Percentiles rank a stretch among this genome's conserved stretches.
phyloP scores from a whole-genome alignment of 2,797 vertebrate genomes.

The Mallotus villosus region DNA sequence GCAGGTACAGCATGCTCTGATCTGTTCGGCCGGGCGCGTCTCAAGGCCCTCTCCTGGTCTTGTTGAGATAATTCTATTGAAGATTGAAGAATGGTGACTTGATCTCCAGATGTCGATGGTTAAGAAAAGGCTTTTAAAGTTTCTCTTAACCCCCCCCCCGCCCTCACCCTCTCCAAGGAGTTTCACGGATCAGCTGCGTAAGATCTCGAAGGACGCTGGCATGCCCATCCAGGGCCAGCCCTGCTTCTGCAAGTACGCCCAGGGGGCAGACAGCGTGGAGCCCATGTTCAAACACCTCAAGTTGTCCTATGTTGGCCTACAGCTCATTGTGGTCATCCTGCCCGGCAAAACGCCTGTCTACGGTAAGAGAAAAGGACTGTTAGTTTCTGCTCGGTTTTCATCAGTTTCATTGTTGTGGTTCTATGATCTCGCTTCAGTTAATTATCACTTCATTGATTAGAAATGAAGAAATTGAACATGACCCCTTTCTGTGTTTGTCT shows the following conservation, averaged over 20 bases:
- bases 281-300: constrained; percentile 99
- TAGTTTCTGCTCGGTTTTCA: background rate
- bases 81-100: too few species aligned
- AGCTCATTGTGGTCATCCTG: constrained; percentile 98
- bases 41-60: too few species aligned
- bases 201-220: constrained; percentile 98
- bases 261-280: constrained; percentile 98
- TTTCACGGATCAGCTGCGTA: constrained; percentile 96
- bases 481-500: background rate
- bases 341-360: constrained; percentile 97
- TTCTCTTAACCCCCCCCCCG: background rate
- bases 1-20: background rate
- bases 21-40: too few species aligned
- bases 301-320: constrained; percentile 96
- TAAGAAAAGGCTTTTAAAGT: too few species aligned
- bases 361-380: constrained; percentile 70
- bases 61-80: too few species aligned
- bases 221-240: constrained; percentile 99
- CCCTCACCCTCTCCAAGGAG: constrained; percentile 74
- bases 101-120: too few species aligned
- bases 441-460: too few species aligned
- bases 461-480: too few species aligned
- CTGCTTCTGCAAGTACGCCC: constrained; percentile 98
- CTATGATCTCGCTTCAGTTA: background rate
- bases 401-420: background rate